Evolutionary conservation across 1,140 invertebrate species (phyloP).

Genomic region (Camponotus floridanus): DNA sequence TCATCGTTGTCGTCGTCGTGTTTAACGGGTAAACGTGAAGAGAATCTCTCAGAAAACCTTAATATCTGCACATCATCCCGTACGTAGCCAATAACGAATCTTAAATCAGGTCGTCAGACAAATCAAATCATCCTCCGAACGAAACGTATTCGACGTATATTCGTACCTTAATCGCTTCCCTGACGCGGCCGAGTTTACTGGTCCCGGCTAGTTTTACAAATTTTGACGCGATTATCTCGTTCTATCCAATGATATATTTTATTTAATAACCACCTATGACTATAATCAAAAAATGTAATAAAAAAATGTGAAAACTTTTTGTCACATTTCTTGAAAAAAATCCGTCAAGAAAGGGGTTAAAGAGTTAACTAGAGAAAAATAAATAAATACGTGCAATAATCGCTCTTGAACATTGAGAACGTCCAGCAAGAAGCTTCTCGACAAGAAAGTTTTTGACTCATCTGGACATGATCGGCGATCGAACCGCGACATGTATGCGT

Average conservation of each 20-base stretch:
- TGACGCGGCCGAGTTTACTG: too few relatives aligned
- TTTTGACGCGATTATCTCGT: too few relatives aligned
- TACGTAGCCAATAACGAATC: constrained; percentile 34
- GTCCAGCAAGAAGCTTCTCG: neutral
- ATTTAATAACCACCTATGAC: too few relatives aligned
- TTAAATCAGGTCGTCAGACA: constrained; percentile 10
- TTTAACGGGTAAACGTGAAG: constrained; percentile 10
- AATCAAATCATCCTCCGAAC: constrained; percentile 17
- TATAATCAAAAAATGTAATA: too few relatives aligned
- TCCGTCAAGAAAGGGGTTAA: neutral
- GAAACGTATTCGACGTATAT: constrained; percentile 27
- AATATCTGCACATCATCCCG: constrained; percentile 56
- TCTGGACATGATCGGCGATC: constrained; percentile 41
- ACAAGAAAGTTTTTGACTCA: neutral
- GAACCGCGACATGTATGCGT: constrained; percentile 36
- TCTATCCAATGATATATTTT: too few relatives aligned
- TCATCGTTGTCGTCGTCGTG: constrained; percentile 35
- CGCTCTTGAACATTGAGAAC: constrained; percentile 44
- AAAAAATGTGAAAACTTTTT: too few relatives aligned
- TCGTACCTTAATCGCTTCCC: constrained; percentile 52
- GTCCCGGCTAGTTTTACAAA: too few relatives aligned
- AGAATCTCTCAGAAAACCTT: constrained; percentile 23
- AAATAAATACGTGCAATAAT: constrained; percentile 4
- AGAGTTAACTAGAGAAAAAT: constrained; percentile 4
- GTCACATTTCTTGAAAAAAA: too few relatives aligned